Evolutionary conservation across 1,140 invertebrate genomes (phyloP).

Genomic region (Mylabris phalerata): DNA sequence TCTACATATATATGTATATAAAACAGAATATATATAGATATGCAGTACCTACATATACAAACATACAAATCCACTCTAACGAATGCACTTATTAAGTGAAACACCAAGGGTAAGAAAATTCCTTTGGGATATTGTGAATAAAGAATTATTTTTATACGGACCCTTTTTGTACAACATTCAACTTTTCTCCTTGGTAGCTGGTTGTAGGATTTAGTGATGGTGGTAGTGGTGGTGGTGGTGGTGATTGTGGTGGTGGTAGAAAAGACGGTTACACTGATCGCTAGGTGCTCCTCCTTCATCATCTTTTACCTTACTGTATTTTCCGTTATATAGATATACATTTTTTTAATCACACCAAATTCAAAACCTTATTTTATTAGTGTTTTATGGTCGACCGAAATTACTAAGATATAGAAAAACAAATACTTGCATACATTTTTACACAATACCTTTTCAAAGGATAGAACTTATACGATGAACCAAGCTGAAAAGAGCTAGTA

Average conservation of each 20-base stretch:
- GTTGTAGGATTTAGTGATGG: no score
- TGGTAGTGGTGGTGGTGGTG: no score
- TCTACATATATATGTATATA: background rate
- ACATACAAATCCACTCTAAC: slow-evolving; percentile 9
- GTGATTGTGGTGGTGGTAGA: no score
- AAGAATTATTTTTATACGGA: slow-evolving; percentile 28
- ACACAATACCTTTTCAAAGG: no score
- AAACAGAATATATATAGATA: background rate
- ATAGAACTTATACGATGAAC: no score
- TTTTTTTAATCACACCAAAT: slow-evolving; percentile 41
- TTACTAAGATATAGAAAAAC: no score
- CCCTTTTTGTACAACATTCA: slow-evolving; percentile 3
- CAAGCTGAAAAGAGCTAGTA: no score
- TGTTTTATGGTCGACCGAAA: slow-evolving; percentile 33
- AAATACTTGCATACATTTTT: no score
- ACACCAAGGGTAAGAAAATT: slow-evolving; percentile 23
- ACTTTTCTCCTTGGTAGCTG: background rate
- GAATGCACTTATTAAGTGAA: slow-evolving; percentile 32
- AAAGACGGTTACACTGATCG: background rate
- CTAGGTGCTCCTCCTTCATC: background rate
- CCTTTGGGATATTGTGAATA: slow-evolving; percentile 26
- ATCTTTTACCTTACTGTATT: slow-evolving; percentile 4
- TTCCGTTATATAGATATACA: slow-evolving; percentile 13
- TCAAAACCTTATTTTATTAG: slow-evolving; percentile 40
- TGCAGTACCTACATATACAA: background rate